phyloP scores from a whole-genome alignment of 2,113 vertebrate genomes.

The Scytalopus superciliaris region DNA sequence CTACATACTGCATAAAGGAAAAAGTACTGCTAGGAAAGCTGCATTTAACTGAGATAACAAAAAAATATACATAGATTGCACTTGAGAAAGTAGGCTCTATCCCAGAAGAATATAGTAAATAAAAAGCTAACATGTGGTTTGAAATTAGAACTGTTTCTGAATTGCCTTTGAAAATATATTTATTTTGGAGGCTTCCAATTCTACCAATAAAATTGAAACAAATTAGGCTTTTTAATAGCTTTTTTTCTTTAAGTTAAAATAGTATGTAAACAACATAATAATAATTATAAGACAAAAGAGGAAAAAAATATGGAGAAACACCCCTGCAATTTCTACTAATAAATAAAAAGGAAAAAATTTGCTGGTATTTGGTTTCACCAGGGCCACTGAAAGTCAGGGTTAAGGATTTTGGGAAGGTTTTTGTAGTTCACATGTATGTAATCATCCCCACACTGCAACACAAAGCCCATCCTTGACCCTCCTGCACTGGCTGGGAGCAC shows the following conservation, averaged over 20 bases:
- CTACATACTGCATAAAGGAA: constrained; percentile 54
- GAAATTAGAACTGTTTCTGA: constrained; percentile 24
- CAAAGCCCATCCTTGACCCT: background rate
- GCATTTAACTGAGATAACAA: constrained; percentile 55
- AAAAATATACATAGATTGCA: constrained; percentile 32
- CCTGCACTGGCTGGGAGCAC: background rate
- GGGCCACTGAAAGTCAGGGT: background rate
- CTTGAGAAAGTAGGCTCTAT: constrained; percentile 39
- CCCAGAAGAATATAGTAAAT: constrained; percentile 46
- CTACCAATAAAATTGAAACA: background rate
- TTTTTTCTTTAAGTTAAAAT: background rate
- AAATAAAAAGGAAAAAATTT: constrained; percentile 40
- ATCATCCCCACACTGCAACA: background rate
- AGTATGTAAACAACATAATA: constrained; percentile 1
- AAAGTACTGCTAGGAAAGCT: constrained; percentile 52
- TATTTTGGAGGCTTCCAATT: constrained; percentile 9
- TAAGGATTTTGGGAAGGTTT: background rate
- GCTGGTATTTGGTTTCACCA: background rate
- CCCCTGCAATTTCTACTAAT: constrained; percentile 44
- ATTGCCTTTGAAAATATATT: constrained; percentile 49
- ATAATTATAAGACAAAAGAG: constrained; percentile 30
- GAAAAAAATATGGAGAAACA: background rate
- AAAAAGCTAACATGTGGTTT: background rate
- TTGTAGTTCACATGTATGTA: background rate
- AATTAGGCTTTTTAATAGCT: background rate